Evolutionary conservation across 2,888 invertebrate species (phyloP), one percentile per base, ranked within the genome.

Genomic region (Onthophagus sagittarius): DNA sequence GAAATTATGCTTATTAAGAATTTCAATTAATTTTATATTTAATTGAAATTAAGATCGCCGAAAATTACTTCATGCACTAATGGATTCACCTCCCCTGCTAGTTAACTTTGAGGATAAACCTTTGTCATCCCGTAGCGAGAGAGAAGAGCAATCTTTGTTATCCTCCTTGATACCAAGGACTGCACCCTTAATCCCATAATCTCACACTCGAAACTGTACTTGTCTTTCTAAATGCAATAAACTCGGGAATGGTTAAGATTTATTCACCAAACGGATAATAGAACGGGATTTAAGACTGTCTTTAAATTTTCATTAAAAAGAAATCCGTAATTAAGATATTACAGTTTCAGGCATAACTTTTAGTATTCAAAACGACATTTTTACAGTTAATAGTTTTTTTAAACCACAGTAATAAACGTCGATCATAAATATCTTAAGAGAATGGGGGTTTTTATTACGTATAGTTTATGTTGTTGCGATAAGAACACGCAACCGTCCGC

Each of bases 121-220:
- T 67, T 65, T 62, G 73, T 62, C 32, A 62, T 13, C 67, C 70
- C 64, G 63, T 39, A 73, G 63, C 15, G 73, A 73, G 62, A 70
- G 63, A 70, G 70, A 70, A 63, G 63, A 62, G 62, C 72, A 80
- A 80, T 81, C 80, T 80, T 80, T 80, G 80, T 82, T 82, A 82
- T 81, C 82, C 81, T 74, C 75, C 78, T 78, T 81, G 81, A 82
- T 80, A 79, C 81, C 80, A 76, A 81, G 80, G 81, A 81, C 81
- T 81, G 81, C 81, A 79, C 77, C 77, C 77, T 77, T 81, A 82
- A 81, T 81, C 82, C 81, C 76, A 77, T 81, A 81, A 82, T 81
- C 81, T 78, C 73, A 78, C 79, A 78, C 79, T 79, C 79, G 78
- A 79, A 78, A 76, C 67, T 79, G 67, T 39, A 71, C 62, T 71